Evolutionary conservation across 92 coral and sea anemone genomes (phyloP), one percentile per base, ranked within the genome.

Genomic region (Palythoa grandiflora): DNA sequence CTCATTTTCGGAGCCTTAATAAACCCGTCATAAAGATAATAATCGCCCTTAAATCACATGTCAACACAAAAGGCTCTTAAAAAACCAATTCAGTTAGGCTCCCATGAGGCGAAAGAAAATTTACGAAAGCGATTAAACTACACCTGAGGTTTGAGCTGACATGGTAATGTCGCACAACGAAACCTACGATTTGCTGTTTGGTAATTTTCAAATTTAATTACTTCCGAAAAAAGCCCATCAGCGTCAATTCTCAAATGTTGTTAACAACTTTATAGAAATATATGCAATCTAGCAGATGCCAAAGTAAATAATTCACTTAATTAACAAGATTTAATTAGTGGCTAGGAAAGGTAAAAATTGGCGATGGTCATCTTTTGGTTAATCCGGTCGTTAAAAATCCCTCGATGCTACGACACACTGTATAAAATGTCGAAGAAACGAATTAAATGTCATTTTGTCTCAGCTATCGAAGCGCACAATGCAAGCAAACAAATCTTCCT

Each of bases 401-500:
- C 66, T 66, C 66, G 86, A 17, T 47, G 75, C 44, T 81, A 35
- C 8, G 61, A 48, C 53, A 60, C 86, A 91, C 91, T 86, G 65
- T 87, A 88, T 65, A 78, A 73, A 68, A 78, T 79, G 39, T 14
- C 15, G 83, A 35, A 20, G 60, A 21, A 70, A 84, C 28, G 54
- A 76, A 47, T 75, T 47, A n/a, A 81, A 51, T n/a, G 15, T 52
- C 71, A 44, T 66, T 28, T 68, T 16, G 21, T 68, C 85, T 66
- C 59, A 44, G 59, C 19, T 66, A 89, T 35, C 50, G 66, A 38
- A 85, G 38, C 11, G 39, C 38, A 88, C 73, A 81, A 91, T 91
- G 93, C 91, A 91, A 38, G 81, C 89, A 72, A 88, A 52, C 87
- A 91, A 84, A 88, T 77, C 94, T 2, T 85, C 96, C 5, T 94